phyloP scores from a whole-genome alignment of 2,797 vertebrate genomes.

The Halcyon smyrnensis region DNA sequence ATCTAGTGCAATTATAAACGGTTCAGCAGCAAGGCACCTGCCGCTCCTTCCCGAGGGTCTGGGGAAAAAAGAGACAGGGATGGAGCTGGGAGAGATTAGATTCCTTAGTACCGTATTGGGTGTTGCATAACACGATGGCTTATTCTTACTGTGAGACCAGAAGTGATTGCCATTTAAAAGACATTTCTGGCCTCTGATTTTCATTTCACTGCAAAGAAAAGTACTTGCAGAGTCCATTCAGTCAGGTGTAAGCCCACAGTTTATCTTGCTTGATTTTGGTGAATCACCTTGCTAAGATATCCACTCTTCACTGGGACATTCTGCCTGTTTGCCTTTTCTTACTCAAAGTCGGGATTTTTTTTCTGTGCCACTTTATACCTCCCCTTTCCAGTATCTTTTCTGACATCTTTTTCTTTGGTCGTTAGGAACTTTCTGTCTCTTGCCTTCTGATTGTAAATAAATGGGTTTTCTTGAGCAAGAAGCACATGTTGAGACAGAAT shows the following conservation, averaged over 20 bases:
- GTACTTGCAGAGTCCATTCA: background rate
- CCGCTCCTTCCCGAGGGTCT: rapidly evolving
- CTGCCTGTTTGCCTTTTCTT: background rate
- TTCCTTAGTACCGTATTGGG: rapidly evolving
- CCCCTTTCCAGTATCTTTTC: background rate
- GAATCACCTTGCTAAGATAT: background rate
- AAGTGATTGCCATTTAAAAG: background rate
- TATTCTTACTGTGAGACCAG: background rate
- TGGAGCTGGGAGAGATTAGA: background rate
- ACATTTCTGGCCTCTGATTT: background rate
- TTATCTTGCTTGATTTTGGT: background rate
- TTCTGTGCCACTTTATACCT: background rate
- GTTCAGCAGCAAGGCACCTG: background rate
- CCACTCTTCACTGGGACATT: background rate
- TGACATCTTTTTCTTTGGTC: background rate
- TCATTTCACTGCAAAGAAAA: background rate
- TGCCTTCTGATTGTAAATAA: background rate
- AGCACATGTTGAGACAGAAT: background rate
- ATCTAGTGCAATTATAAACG: background rate
- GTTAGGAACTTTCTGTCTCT: background rate
- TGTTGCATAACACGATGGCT: background rate
- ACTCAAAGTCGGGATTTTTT: background rate
- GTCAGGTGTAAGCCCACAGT: background rate
- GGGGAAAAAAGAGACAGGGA: background rate
- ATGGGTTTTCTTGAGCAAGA: background rate